These are phyloP conservation scores for Meghimatium bilineatum DNA, from an alignment of 2,888 invertebrate genomes.

Conservation along the genomic window DNA sequence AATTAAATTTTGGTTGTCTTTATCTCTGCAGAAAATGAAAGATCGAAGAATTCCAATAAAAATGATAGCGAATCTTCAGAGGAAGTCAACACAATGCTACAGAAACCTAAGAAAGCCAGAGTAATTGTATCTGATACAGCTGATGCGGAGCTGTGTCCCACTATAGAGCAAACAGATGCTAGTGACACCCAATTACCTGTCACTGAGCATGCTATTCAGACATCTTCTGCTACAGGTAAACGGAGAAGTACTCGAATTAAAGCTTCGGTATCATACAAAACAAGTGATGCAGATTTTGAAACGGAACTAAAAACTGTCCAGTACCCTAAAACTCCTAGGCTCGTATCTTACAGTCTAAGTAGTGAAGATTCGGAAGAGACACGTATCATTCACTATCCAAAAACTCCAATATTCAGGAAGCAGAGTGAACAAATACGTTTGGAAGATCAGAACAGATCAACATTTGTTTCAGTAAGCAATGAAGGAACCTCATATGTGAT, in stretches of 20 bases:
- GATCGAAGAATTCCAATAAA: not conserved
- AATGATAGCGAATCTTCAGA: not conserved
- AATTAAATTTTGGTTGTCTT: not conserved
- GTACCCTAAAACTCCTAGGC: constrained; percentile 14
- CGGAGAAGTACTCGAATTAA: constrained; percentile 16
- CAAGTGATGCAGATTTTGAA: not conserved
- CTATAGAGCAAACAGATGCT: not conserved
- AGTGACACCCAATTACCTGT: not conserved
- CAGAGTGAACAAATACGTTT: not conserved
- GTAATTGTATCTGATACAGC: not conserved
- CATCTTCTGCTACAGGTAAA: not conserved
- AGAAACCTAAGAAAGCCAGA: not conserved
- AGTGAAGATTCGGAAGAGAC: not conserved
- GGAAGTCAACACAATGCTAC: not conserved
- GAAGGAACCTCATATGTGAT: constrained; percentile 24
- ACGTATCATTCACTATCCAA: too few species aligned
- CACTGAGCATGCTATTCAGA: not conserved
- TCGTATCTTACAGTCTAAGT: not conserved
- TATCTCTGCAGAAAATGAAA: not conserved
- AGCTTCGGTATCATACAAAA: not conserved
- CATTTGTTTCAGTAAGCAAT: constrained; percentile 38
- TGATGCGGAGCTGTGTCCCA: not conserved
- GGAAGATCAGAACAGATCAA: not conserved
- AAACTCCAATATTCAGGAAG: not conserved
- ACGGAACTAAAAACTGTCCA: not conserved